A percentile compares a stretch with the other conserved stretches of the same genome.
Evolutionary conservation across 2,888 invertebrate genomes (phyloP).

Genomic region (Mycogona germanica): DNA sequence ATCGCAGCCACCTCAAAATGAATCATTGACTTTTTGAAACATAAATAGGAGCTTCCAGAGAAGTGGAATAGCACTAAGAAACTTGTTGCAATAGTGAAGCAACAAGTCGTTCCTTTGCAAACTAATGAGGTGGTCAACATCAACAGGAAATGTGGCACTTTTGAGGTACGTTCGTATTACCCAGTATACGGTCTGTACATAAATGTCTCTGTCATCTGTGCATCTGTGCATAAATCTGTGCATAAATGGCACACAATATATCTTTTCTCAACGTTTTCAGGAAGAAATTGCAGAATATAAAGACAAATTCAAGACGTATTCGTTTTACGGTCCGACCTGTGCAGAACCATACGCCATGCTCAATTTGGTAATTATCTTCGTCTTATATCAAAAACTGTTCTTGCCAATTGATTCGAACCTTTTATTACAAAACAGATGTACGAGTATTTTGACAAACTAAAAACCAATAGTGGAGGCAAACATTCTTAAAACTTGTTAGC

Average conservation of each 20-base stretch:
- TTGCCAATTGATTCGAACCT: not conserved
- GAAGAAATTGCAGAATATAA: slow-evolving; percentile 26
- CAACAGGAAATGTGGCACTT: slow-evolving; percentile 67
- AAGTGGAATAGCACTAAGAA: slow-evolving; percentile 94
- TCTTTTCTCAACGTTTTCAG: slow-evolving; percentile 31
- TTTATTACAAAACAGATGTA: too few species aligned
- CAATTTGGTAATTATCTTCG: slow-evolving; percentile 1
- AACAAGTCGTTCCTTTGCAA: slow-evolving; percentile 88
- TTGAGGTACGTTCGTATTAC: slow-evolving; percentile 58
- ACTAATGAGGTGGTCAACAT: slow-evolving; percentile 88
- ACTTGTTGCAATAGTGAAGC: slow-evolving; percentile 76
- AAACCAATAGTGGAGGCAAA: too few species aligned
- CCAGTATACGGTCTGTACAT: not conserved
- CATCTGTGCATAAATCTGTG: slow-evolving; percentile 60
- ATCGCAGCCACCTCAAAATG: too few species aligned
- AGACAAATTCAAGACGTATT: slow-evolving; percentile 7
- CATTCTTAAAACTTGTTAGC: too few species aligned
- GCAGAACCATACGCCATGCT: slow-evolving; percentile 18
- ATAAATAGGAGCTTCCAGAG: slow-evolving; percentile 90
- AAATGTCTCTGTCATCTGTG: not conserved
- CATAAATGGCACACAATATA: slow-evolving; percentile 60
- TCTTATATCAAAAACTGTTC: not conserved
- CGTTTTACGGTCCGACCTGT: slow-evolving; percentile 12
- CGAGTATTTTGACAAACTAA: too few species aligned
- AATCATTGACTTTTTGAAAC: slow-evolving; percentile 32